phyloP scores from a whole-genome alignment of 2,888 invertebrate species.

The Dysmachus trigonus region DNA sequence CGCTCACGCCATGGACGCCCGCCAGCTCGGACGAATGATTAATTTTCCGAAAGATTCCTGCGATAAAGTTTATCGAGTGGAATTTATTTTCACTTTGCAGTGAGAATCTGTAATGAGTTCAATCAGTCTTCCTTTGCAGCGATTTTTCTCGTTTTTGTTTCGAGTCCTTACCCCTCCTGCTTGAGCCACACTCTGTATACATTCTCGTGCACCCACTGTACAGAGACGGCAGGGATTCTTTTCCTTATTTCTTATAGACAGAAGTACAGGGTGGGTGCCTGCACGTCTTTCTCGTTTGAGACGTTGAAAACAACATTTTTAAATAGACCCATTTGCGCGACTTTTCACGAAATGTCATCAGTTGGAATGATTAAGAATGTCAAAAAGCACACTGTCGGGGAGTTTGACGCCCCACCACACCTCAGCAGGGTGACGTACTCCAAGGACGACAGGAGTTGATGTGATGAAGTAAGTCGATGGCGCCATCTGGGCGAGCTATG shows the following conservation, averaged over 20 bases:
- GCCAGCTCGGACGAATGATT: neutral
- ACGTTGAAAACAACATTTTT: neutral
- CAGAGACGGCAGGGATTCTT: neutral
- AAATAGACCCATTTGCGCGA: slow-evolving; percentile 9
- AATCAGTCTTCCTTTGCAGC: slow-evolving; percentile 16
- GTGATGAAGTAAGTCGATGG: neutral
- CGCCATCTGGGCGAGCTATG: neutral
- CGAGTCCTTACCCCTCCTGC: neutral
- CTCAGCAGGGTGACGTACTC: neutral
- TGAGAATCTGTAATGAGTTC: slow-evolving; percentile 22
- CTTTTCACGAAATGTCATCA: slow-evolving; percentile 23
- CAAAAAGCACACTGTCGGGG: neutral
- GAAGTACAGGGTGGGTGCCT: neutral
- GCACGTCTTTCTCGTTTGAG: neutral
- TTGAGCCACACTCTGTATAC: neutral
- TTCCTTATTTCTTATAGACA: too few relatives aligned
- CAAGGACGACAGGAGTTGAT: neutral
- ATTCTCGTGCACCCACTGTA: neutral
- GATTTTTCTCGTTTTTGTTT: neutral
- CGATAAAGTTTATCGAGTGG: neutral
- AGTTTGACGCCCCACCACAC: neutral
- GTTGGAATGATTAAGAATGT: slow-evolving; percentile 3
- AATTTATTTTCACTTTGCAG: slow-evolving; percentile 25
- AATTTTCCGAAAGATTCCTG: slow-evolving; percentile 10
- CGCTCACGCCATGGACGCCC: neutral